Base-by-base conservation (phyloP, 2,797 vertebrate species). In the Acrossocheilus wenchowensis region DNA sequence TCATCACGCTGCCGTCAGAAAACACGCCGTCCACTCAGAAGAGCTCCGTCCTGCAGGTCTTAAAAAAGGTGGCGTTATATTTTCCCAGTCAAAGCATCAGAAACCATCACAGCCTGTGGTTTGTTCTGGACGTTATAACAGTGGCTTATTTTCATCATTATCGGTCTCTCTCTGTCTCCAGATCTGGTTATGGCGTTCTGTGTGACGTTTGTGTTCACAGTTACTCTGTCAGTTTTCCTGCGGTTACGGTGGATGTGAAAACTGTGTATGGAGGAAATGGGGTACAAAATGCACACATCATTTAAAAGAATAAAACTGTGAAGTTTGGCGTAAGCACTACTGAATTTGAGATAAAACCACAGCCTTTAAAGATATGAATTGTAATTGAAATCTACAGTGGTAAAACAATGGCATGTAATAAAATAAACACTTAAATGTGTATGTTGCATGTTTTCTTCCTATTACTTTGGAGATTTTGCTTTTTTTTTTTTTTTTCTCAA, bases 151-250 rank as follows among this genome's bases (percentile, higher is more conserved):
- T 1, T 71, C 60, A 39, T 39, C 34, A 4, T 73, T 17, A n/a
- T 83, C n/a, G 39, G 23, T 11, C 7, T 86, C 0, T 52, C 75
- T 89, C 71, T 89, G 66, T 39, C 17, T 87, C 45, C 90, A 98
- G 97, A 95, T 98, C 89, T 95, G 96, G 94, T 96, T 89, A 96
- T 95, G 94, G 97, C 97, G 3, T 94, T 98, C 86, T 97, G 96
- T 12, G 96, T 98, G 75, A 96, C 96, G 0, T 93, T 97, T 12
- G 95, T 96, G 57, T 97, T 98, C 94, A 96, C 95, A 0, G 96
- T 97, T 84, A 97, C 97, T 0, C 95, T 98, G 80, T 96, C 97
- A 0, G 96, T 98, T 80, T 97, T 83, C 97, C 97, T 0, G 97
- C 97, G 0, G 92, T 98, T 87, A 97, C 97, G 0, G 96, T 94